Evolutionary conservation across 2,888 invertebrate genomes (phyloP).

Genomic region (Cacoxenus indagator): DNA sequence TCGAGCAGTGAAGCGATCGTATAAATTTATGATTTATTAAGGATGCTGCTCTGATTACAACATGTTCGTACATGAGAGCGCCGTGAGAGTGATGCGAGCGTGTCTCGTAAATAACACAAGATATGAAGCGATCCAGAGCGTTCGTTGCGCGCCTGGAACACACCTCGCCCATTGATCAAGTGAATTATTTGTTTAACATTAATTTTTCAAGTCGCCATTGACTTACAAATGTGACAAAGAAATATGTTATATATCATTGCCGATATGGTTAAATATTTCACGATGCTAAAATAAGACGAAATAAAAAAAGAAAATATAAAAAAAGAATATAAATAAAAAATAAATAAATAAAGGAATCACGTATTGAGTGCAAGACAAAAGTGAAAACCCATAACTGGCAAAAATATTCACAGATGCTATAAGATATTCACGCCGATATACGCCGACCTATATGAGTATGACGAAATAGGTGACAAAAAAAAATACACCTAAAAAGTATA

Average conservation of each 20-base stretch:
- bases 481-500: not conserved
- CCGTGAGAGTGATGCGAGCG: constrained; percentile 47
- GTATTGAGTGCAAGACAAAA: not conserved
- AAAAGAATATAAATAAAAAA: not conserved
- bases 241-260: constrained; percentile 55
- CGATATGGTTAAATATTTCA: constrained; percentile 35
- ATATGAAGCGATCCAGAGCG: constrained; percentile 24
- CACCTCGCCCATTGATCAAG: constrained; percentile 33
- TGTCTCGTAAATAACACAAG: constrained; percentile 58
- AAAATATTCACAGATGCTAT: not conserved
- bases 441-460: not conserved
- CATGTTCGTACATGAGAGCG: constrained; percentile 38
- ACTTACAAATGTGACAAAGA: constrained; percentile 63
- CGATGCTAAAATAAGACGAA: constrained; percentile 10
- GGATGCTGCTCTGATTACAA: constrained; percentile 68
- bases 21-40: constrained; percentile 70
- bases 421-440: constrained; percentile 41
- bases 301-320: not conserved
- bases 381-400: not conserved
- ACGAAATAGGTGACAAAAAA: not conserved
- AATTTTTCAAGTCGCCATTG: constrained; percentile 53
- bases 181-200: constrained; percentile 63
- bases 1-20: constrained; percentile 36
- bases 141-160: not conserved
- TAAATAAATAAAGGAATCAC: not conserved